phyloP scores from a whole-genome alignment of 2,888 invertebrate genomes.

The Drosophila longiperda region DNA sequence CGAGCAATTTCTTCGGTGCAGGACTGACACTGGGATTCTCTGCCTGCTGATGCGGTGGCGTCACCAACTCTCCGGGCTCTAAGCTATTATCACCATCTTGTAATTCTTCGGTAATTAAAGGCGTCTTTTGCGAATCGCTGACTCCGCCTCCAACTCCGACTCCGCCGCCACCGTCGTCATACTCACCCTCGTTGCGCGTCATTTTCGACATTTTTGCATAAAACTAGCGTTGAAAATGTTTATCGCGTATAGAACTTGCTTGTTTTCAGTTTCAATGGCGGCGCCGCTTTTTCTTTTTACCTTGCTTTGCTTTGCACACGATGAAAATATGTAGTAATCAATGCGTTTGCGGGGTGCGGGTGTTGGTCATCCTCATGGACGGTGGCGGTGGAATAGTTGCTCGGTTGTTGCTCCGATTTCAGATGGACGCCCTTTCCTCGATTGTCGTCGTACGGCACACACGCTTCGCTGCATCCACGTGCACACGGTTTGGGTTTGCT shows the following conservation, averaged over 20 bases:
- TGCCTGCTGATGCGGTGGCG: conserved; percentile 75
- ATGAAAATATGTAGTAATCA: conserved; percentile 63
- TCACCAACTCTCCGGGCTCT: conserved; percentile 83
- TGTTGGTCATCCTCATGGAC: conserved; percentile 51
- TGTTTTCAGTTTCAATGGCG: conserved; percentile 43
- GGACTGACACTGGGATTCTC: conserved; percentile 35
- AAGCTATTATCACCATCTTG: conserved; percentile 81
- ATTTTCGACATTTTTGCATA: conserved; percentile 42
- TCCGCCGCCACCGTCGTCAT: background rate
- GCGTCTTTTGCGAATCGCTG: conserved; percentile 15
- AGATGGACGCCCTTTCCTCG: conserved; percentile 19
- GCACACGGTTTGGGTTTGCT: conserved; percentile 57
- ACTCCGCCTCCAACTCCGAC: background rate
- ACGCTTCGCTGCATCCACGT: conserved; percentile 61
- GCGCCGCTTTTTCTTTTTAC: conserved; percentile 28
- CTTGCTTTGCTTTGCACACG: conserved; percentile 37
- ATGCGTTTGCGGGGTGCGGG: conserved; percentile 52
- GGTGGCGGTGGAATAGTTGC: conserved; percentile 22
- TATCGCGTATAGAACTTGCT: conserved; percentile 19
- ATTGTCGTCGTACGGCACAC: conserved; percentile 29
- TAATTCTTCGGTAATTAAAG: conserved; percentile 60
- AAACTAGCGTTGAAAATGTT: conserved; percentile 15
- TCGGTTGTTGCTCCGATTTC: conserved; percentile 19
- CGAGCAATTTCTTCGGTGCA: conserved; percentile 47
- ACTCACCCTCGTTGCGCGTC: conserved; percentile 11